Evolutionary conservation across 2,888 invertebrate genomes (phyloP), one percentile per base, ranked within the genome.

Genomic region (Invenusta paracnida): DNA sequence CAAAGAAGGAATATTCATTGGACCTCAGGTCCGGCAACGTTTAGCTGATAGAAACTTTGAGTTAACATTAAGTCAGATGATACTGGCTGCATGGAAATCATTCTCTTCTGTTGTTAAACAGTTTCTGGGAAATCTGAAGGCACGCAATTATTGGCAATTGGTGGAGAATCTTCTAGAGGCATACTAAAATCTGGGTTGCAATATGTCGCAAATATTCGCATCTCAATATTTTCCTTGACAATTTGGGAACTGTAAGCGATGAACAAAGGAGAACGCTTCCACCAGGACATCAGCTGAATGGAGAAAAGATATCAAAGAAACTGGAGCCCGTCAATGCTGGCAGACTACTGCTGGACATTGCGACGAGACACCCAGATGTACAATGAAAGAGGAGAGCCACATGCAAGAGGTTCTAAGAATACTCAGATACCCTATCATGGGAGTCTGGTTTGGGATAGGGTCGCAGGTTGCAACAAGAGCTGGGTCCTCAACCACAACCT

Each of bases 171-270:
- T 82, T 2, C n/a, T 82, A 27, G 23, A 29, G 29, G 23, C 25
- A n/a, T 82, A 82, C 31, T 29, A 82, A n/a, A 29, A 28, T 30
- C 25, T 82, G 29, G 30, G 31, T 30, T 30, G 29, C 29, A 82
- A 23, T n/a, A 82, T 82, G 83, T 82, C 30, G n/a, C 29, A 5
- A 29, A 82, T n/a, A n/a, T n/a, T n/a, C n/a, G n/a, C n/a, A n/a
- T n/a, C n/a, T n/a, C n/a, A n/a, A n/a, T 25, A 11, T 28, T 29
- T 29, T 82, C n/a, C 2, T 2, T 5, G 31, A 82, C 30, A 82
- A 82, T 29, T 30, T 30, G 29, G 29, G 29, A n/a, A 29, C 83
- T n/a, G 27, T 82, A 5, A 2, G 28, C 11, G 31, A 82, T 82
- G 30, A 82, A 29, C 29, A 30, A n/a, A 23, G 83, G 83, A 2